These are phyloP conservation scores for Lycia hirtaria DNA, from an alignment of 2,888 invertebrate genomes.

Conservation along the genomic window DNA sequence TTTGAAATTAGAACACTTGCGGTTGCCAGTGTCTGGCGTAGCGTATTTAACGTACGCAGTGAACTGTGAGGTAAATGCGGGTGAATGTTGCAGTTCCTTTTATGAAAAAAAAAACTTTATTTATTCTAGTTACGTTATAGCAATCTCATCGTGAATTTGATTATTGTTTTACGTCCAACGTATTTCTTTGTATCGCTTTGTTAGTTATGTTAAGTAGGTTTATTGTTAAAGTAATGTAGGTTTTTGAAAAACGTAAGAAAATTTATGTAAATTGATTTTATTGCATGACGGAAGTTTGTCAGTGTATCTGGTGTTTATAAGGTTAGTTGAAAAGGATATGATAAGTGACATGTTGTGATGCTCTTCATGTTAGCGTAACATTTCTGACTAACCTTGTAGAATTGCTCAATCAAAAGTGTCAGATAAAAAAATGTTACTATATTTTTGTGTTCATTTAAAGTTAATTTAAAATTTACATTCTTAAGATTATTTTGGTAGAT, in stretches of 20 bases:
- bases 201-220: not conserved
- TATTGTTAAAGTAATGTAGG: not conserved
- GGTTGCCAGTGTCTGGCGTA: conserved; percentile 43
- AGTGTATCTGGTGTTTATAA: not conserved
- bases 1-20: conserved; percentile 49
- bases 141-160: conserved; percentile 31
- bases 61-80: conserved; percentile 37
- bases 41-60: conserved; percentile 26
- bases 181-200: conserved; percentile 10
- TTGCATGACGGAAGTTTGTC: not conserved
- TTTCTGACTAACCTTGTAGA: not conserved
- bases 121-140: conserved; percentile 40
- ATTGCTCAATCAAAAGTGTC: conserved; percentile 12
- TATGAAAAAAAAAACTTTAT: conserved; percentile 46
- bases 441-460: not conserved
- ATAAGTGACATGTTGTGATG: too few species aligned
- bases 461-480: not conserved
- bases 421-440: not conserved
- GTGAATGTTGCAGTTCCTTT: conserved; percentile 50
- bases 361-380: too few species aligned
- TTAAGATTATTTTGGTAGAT: not conserved
- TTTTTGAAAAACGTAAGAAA: not conserved
- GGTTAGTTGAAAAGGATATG: not conserved
- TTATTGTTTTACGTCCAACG: conserved; percentile 29
- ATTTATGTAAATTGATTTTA: not conserved